Evolutionary conservation across 2,888 invertebrate species (phyloP), one percentile per base, ranked within the genome.

Genomic region (Salticus scenicus): DNA sequence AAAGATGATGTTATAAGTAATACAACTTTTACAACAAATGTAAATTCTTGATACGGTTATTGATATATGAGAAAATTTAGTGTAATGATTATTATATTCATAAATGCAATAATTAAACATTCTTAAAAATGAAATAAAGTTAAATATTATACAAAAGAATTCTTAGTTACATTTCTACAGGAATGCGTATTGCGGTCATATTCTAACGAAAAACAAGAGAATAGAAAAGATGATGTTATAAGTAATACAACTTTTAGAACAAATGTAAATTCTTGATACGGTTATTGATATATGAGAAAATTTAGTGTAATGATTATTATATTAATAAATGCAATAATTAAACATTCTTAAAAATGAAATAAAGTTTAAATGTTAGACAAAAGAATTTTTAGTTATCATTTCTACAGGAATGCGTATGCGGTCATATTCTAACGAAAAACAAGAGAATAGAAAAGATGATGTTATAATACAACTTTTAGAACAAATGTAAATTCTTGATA

Each of bases 121-220:
- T 51, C 7, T 41, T 41, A 41, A 14, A 17, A 7, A 51, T 20
- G 24, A 1, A 51, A 5, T 20, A 51, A 51, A 7, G 24, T n/a
- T 20, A 2, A 51, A 51, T 51, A n/a, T n/a, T n/a, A n/a, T n/a
- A n/a, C 51, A 51, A 51, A 51, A 2, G 84, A 79, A 64, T 85
- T 78, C 37, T 79, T 33, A 30, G 78, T 69, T 12, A 79, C 70
- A 85, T 85, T 70, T 85, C 84, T 31, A 57, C 33, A 1, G 84
- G 84, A 41, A 85, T 41, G 0, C 84, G 84, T 64, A 85, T 7
- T 85, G 47, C 84, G 84, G 78, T 85, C 84, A 33, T 70, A 79
- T 30, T 85, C 84, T 85, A 85, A 64, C 31, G 51, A 51, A 76
- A 17, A 75, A 70, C 37, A 73, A 80, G 27, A 67, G 24, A 31